Evolutionary conservation across 2,888 invertebrate genomes (phyloP).

Genomic region (Smittia aterrima): DNA sequence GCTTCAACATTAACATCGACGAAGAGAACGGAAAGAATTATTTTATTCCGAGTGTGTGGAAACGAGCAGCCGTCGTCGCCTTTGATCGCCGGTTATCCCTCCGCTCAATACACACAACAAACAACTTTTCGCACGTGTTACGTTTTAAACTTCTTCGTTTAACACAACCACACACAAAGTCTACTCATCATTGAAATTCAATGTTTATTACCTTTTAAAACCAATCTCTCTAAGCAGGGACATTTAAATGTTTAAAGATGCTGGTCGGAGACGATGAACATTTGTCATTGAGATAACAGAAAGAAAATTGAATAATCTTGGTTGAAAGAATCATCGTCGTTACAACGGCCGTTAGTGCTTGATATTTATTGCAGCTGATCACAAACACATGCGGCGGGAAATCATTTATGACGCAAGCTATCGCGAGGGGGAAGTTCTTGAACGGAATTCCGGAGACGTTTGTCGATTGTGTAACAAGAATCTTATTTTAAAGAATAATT

Average conservation of each 20-base stretch:
- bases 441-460: conserved; percentile 10
- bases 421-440: not conserved
- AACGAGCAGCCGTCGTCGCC: not conserved
- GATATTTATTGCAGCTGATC: conserved; percentile 1
- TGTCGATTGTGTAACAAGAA: not conserved
- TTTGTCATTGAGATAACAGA: conserved; percentile 8
- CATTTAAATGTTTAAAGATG: not conserved
- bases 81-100: not conserved
- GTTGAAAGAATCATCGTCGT: not conserved
- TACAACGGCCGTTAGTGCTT: not conserved
- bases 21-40: conserved; percentile 4
- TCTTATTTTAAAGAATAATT: too few species aligned
- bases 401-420: not conserved
- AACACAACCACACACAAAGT: not conserved
- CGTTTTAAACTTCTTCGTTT: not conserved
- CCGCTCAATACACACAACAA: not conserved
- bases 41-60: not conserved
- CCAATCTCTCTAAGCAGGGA: not conserved
- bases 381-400: not conserved
- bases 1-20: conserved; percentile 20
- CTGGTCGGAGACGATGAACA: conserved; percentile 1
- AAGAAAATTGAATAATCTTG: conserved; percentile 2
- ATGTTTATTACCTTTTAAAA: conserved; percentile 5
- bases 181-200: not conserved
- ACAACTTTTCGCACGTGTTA: not conserved